These are phyloP conservation scores for Perizoma affinitatum DNA, from an alignment of 2,888 invertebrate genomes.

Conservation along the genomic window DNA sequence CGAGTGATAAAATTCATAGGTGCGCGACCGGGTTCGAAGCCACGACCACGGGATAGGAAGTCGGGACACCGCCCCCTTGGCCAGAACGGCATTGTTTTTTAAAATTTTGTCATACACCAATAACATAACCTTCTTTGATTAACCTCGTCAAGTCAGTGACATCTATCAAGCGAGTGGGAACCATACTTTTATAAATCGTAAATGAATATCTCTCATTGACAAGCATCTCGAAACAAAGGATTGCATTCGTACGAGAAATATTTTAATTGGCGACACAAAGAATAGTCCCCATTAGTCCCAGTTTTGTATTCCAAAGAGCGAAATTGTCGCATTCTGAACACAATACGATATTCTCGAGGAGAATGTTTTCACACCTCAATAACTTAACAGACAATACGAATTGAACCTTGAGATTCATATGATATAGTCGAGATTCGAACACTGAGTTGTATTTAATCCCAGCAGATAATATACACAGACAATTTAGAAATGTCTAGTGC, in stretches of 20 bases:
- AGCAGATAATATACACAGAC: constrained; percentile 59
- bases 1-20: too few relatives aligned
- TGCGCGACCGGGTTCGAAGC: too few relatives aligned
- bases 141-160: too few relatives aligned
- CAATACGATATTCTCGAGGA: constrained; percentile 44
- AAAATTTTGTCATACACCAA: too few relatives aligned
- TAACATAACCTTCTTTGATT: too few relatives aligned
- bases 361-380: constrained; percentile 71
- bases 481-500: constrained; percentile 68
- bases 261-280: constrained; percentile 74
- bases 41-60: too few relatives aligned
- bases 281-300: constrained; percentile 66
- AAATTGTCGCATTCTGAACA: constrained; percentile 71
- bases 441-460: constrained; percentile 45
- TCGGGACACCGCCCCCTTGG: too few relatives aligned
- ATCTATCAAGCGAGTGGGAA: too few relatives aligned
- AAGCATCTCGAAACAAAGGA: constrained; percentile 10
- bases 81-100: too few relatives aligned
- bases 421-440: constrained; percentile 42
- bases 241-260: constrained; percentile 46
- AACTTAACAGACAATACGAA: constrained; percentile 30
- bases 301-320: constrained; percentile 70
- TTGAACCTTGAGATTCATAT: constrained; percentile 2
- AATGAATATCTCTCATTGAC: constrained; percentile 5
- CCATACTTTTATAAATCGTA: too few relatives aligned